Conservation (phyloP, 2,797 vertebrate genomes). For the Heliangelus exortis region DNA sequence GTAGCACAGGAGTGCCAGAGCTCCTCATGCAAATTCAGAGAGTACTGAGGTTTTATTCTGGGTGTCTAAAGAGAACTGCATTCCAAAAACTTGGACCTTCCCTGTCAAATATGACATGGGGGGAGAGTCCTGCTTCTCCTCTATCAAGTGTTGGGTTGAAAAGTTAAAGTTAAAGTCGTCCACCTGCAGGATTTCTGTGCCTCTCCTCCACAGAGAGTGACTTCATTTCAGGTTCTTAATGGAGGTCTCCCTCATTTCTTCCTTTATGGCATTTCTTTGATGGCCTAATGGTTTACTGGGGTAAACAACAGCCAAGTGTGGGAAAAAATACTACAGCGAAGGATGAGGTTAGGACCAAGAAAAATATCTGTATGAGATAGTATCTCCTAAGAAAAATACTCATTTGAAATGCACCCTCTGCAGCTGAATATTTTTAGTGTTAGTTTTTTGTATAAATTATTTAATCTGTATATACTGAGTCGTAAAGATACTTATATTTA, state of each 20-base stretch:
- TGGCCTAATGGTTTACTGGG: not conserved
- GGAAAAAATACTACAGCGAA: not conserved
- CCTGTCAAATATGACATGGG: not conserved
- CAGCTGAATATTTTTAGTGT: not conserved
- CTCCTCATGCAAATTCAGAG: not conserved
- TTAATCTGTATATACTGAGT: not conserved
- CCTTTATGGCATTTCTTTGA: not conserved
- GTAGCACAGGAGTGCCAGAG: not conserved
- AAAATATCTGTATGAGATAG: not conserved
- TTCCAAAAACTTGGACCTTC: not conserved
- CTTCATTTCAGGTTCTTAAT: not conserved
- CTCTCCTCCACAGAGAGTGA: not conserved
- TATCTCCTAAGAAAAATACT: not conserved
- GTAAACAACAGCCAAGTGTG: not conserved
- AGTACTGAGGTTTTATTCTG: not conserved
- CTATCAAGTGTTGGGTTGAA: not conserved
- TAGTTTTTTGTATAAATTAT: not conserved
- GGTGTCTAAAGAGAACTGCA: not conserved
- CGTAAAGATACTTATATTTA: not conserved
- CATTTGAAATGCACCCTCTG: not conserved
- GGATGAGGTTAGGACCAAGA: not conserved
- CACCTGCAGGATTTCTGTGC: not conserved
- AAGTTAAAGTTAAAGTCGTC: not conserved
- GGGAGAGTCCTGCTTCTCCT: not conserved
- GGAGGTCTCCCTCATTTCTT: not conserved